Conservation (phyloP, 2,888 invertebrate genomes). For the Mythimna albipuncta region DNA sequence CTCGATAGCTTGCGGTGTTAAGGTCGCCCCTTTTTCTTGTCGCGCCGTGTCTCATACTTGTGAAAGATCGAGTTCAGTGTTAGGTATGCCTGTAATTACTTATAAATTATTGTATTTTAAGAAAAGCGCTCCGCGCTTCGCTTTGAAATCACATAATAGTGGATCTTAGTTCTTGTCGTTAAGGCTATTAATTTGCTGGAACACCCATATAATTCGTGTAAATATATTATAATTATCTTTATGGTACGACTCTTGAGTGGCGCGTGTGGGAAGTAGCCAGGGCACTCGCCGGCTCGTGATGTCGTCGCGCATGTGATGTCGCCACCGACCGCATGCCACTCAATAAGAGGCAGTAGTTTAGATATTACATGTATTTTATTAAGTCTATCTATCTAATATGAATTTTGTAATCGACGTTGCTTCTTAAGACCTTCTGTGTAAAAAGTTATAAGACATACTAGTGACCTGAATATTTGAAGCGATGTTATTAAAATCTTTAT, state of each 20-base stretch:
- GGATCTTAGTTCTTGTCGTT: conserved; percentile 89
- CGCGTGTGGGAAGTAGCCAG: conserved; percentile 59
- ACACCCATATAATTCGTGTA: conserved; percentile 89
- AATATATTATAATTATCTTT: conserved; percentile 89
- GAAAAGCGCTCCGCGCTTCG: conserved; percentile 86
- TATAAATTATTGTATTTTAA: conserved; percentile 88
- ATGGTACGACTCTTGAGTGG: conserved; percentile 85
- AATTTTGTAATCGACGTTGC: conserved; percentile 90
- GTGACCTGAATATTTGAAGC: conserved; percentile 90
- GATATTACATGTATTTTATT: conserved; percentile 90
- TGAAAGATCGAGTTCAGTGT: conserved; percentile 58
- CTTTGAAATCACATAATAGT: conserved; percentile 89
- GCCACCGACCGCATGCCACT: conserved; percentile 65
- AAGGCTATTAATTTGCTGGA: conserved; percentile 89
- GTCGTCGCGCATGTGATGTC: conserved; percentile 22
- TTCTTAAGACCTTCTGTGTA: conserved; percentile 90
- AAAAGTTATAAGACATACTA: conserved; percentile 90
- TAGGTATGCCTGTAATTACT: conserved; percentile 72
- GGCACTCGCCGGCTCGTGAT: conserved; percentile 41
- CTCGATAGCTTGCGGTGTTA: conserved; percentile 38
- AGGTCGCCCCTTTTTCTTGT: conserved; percentile 33
- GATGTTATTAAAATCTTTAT: conserved; percentile 85
- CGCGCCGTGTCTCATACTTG: conserved; percentile 29
- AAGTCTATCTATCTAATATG: conserved; percentile 88
- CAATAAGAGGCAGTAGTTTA: conserved; percentile 85